A percentile compares a stretch with the other conserved stretches of the same genome.
Evolutionary conservation across 2,797 vertebrate genomes (phyloP).

Genomic region (Schizothorax lantsangensis): DNA sequence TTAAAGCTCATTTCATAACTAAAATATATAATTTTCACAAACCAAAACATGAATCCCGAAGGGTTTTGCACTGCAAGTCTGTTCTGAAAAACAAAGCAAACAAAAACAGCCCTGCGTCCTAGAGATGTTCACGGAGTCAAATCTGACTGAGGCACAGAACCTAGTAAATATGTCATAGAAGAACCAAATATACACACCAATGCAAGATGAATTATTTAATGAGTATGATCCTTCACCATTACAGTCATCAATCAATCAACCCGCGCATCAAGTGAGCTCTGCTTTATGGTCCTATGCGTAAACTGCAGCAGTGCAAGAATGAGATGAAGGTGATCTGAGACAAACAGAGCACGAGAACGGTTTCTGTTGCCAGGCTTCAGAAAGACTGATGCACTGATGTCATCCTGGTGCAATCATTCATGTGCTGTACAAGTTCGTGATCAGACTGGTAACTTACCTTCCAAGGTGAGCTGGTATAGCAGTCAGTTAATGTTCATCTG

Average conservation of each 20-base stretch:
- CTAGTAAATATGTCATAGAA: background rate
- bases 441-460: conserved; percentile 70
- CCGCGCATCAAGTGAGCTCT: background rate
- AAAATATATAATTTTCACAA: background rate
- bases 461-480: conserved; percentile 60
- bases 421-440: conserved; percentile 69
- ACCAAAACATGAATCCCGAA: background rate
- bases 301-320: background rate
- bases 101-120: conserved; percentile 3
- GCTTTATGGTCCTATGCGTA: background rate
- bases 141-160: background rate
- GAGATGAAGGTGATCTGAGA: background rate
- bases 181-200: background rate
- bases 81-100: background rate
- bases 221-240: background rate
- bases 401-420: conserved; percentile 66
- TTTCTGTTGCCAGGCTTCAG: conserved; percentile 47
- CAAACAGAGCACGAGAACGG: background rate
- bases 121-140: background rate
- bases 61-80: background rate
- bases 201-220: background rate
- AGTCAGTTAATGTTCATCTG: conserved; percentile 32
- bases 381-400: conserved; percentile 53
- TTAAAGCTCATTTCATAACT: background rate
- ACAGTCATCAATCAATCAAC: conserved; percentile 11